Conservation (phyloP, 2,888 invertebrate species). For the Tridacna crocea region DNA sequence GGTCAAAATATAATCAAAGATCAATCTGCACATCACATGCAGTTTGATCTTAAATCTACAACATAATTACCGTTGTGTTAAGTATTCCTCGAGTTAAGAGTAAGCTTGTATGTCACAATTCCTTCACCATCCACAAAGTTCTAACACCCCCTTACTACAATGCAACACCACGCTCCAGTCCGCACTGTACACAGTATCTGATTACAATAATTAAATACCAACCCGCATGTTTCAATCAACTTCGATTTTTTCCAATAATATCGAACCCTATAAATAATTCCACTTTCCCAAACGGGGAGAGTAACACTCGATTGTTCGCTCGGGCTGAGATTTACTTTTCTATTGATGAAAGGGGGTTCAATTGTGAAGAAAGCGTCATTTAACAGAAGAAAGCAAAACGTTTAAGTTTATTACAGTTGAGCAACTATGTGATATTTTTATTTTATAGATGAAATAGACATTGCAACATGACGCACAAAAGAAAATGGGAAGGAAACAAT, state of each 20-base stretch:
- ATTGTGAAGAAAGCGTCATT: slow-evolving; percentile 14
- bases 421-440: slow-evolving; percentile 2
- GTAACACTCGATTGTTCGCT: slow-evolving; percentile 10
- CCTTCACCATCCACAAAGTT: neutral
- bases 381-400: neutral
- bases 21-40: no score
- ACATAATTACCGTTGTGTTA: no score
- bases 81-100: no score
- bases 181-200: neutral
- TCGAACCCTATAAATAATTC: slow-evolving; percentile 17
- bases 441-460: slow-evolving; percentile 7
- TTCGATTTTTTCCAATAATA: slow-evolving; percentile 20
- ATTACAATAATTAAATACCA: slow-evolving; percentile 22
- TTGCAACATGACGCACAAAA: neutral
- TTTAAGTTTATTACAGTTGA: slow-evolving; percentile 24
- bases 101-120: neutral
- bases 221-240: slow-evolving; percentile 19
- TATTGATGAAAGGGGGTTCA: slow-evolving; percentile 10
- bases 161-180: slow-evolving; percentile 6
- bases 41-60: no score
- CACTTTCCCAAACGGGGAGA: slow-evolving; percentile 14
- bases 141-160: neutral
- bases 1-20: no score
- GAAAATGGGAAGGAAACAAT: no score
- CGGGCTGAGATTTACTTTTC: neutral